Evolutionary conservation across 2,888 invertebrate genomes (phyloP), one percentile per base, ranked within the genome.

Genomic region (Callinectes sapidus): DNA sequence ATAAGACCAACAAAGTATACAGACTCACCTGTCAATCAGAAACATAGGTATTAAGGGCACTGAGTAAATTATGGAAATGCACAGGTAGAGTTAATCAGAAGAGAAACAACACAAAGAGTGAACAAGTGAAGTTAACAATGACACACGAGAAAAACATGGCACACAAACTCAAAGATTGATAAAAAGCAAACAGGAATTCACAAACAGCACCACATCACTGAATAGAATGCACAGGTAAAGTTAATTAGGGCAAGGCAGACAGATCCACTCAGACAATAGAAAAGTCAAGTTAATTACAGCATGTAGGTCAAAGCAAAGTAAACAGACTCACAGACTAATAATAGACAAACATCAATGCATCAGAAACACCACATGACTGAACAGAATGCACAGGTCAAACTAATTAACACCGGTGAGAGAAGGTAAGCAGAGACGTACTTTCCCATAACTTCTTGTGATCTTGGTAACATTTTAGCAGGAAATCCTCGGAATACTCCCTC

Each of bases 371-470:
- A 48, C 48, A 48, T 48, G 48, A 48, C 8, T 48, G 61, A 23
- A 23, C 13, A 71, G 71, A 71, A n/a, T 13, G 71, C 71, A n/a
- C 71, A n/a, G 71, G 28, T 71, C 0, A 71, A 28, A 28, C 1
- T 1, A 71, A 28, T 13, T 1, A 28, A 13, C n/a, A n/a, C n/a
- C n/a, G n/a, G n/a, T n/a, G 6, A 28, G 61, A 61, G 23, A 61
- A 61, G 39, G 32, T 14, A 14, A n/a, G 6, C 39, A 35, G n/a
- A 23, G 18, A 94, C 94, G 91, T 77, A 94, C 94, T 94, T 77
- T 93, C 92, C 93, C 93, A 94, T n/a, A 94, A 77, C 23, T 90
- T 90, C 87, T 42, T 88, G 61, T 93, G 93, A 35, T 93, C 94
- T 13, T 90, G 39, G 66, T 94, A 94, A 87, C 92, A 89, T 85